Base-by-base conservation (phyloP, 2,888 invertebrate species). In the Apodemia zela region DNA sequence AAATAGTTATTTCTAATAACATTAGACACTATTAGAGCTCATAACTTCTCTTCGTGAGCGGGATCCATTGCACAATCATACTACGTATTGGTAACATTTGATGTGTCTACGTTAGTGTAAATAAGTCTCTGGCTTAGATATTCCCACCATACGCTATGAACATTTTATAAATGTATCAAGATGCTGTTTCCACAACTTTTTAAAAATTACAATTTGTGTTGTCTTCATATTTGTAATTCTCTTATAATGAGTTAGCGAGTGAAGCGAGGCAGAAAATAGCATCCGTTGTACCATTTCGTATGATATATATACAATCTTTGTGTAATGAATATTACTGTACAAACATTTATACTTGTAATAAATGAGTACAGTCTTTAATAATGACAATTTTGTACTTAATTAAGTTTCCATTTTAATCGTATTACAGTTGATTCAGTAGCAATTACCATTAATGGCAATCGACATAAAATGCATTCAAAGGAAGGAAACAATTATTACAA, bases 261-360 rank as follows among this genome's bases (percentile, higher is more conserved):
- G 63, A 63, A 59, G 47, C 62, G 62, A 47, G 29, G 58, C 58
- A 47, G 59, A 62, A 59, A 62, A 62, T 62, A 45, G 59, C 62
- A 62, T 58, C 58, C 62, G 29, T 58, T 47, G 62, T 47, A 7
- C 17, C 58, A 33, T 58, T 45, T 54, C 1, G 51, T 54, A 54
- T n/a, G n/a, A n/a, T n/a, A n/a, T n/a, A n/a, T n/a, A 8, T 54
- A 54, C 21, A 25, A 51, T 18, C 21, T 18, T 51, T 21, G 51
- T 25, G 21, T 51, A 51, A 51, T 51, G 51, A 51, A 21, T 21
- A 13, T 54, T 18, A 54, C 6, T 54, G 51, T 54, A 54, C 21
- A 54, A 54, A 54, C 21, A 54, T 54, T 54, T 54, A 21, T 54
- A 11, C 21, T 54, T 54, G 51, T 5, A 51, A 51, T 38, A 13